These are phyloP conservation scores for human DNA, from an alignment of 2,113 vertebrate species.

Conservation along the genomic window DNA sequence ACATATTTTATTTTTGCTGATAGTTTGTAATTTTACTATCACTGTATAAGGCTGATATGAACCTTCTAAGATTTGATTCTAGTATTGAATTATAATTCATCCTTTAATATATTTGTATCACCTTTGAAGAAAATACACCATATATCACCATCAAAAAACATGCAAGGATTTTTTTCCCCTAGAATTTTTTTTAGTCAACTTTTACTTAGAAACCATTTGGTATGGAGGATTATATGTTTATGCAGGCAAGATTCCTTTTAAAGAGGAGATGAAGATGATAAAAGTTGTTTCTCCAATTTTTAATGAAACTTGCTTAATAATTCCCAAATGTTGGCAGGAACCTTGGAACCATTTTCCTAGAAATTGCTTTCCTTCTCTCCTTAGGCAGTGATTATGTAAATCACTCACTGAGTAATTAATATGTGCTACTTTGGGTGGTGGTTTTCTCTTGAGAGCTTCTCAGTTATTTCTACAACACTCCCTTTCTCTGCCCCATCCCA, in stretches of 20 bases:
- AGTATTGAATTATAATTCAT: background rate
- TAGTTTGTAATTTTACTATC: background rate
- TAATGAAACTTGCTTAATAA: background rate
- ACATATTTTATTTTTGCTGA: background rate
- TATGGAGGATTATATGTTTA: background rate
- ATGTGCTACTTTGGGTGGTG: background rate
- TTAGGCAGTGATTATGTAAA: background rate
- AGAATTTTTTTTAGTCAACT: conserved; percentile 2
- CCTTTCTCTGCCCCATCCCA: background rate
- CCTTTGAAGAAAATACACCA: conserved; percentile 4
- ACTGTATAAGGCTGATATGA: background rate
- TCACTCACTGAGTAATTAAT: background rate
- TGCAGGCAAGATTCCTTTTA: conserved; percentile 18
- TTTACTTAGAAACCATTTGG: conserved; percentile 21
- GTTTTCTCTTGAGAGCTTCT: background rate
- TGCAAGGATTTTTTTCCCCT: background rate
- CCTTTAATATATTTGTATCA: background rate
- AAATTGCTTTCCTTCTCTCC: background rate
- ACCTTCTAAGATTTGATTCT: background rate
- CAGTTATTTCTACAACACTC: background rate
- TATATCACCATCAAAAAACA: background rate
- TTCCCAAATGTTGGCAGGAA: conserved; percentile 2
- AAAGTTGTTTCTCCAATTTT: conserved; percentile 3
- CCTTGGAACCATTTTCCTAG: background rate
- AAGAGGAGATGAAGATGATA: background rate